Base-by-base conservation (phyloP, 2,888 invertebrate genomes). In the Lepidochitona cinerea region DNA sequence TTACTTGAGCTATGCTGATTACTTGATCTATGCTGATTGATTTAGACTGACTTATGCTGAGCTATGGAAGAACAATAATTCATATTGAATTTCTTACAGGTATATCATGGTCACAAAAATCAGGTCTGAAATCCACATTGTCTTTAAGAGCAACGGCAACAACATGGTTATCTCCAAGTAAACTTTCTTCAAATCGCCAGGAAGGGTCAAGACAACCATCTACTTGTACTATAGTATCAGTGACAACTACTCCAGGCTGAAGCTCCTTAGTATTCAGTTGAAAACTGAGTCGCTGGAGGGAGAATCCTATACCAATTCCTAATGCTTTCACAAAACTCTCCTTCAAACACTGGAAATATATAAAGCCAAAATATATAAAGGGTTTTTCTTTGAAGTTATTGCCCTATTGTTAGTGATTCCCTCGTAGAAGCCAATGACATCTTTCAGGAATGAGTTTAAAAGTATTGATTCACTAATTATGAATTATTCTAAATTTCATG, bases 241-340 rank as follows among this genome's bases (percentile, higher is more conserved):
- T 92, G n/a, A 79, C 65, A 5, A 78, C 72, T 12, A 67, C 33
- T 53, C 68, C 68, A 18, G 77, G 64, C 7, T 14, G 14, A 5
- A 84, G 68, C 0, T 79, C 59, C 7, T 64, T 37, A 5, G 81
- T 77, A 0, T 66, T 52, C 26, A 95, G 91, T 69, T 92, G 89
- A 90, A 98, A 98, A 91, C 94, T 94, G 53, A 98, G 93, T 80
- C 94, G 93, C 81, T 93, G 92, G 64, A 98, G 92, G 84, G 95
- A 94, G 78, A 95, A 92, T 0, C 94, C 94, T 71, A 98, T 94
- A 37, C 98, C 98, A 33, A 94, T 92, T 29, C 98, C 97, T 71
- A 94, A 92, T 78, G 97, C 97, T 91, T 98, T 98, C 0, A 96
- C 95, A 89, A 96, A 97, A 88, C 97, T 95, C 90, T 98, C 98